These are phyloP conservation scores for Gisinianus flammeolus DNA, from an alignment of 2,888 invertebrate genomes.

Conservation along the genomic window DNA sequence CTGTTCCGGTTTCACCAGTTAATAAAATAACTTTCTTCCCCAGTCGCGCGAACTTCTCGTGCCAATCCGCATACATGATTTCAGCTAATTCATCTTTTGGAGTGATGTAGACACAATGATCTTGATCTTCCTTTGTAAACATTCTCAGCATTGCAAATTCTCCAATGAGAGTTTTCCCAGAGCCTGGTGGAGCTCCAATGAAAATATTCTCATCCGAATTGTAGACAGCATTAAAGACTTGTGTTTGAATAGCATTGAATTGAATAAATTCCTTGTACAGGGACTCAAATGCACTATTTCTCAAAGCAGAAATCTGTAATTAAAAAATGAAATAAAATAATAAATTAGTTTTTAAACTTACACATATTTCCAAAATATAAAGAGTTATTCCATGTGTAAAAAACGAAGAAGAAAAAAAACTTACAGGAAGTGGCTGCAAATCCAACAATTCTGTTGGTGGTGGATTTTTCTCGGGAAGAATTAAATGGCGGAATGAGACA, in stretches of 20 bases:
- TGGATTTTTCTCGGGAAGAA: conserved; percentile 96
- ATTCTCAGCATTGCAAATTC: conserved; percentile 94
- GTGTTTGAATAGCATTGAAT: conserved; percentile 98
- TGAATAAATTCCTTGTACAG: conserved; percentile 88
- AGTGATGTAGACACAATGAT: conserved; percentile 84
- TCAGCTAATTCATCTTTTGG: conserved; percentile 92
- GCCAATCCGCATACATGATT: conserved; percentile 88
- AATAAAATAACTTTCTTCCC: conserved; percentile 80
- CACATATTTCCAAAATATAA: too few species aligned
- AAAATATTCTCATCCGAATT: conserved; percentile 98
- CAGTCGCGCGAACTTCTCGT: conserved; percentile 80
- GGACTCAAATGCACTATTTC: conserved; percentile 83
- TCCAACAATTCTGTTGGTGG: conserved; percentile 97
- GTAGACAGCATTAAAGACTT: conserved; percentile 97
- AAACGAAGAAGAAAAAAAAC: conserved; percentile 3
- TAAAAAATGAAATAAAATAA: conserved; percentile 4
- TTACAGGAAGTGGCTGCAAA: conserved; percentile 87
- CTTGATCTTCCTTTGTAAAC: conserved; percentile 67
- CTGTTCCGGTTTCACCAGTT: conserved; percentile 97
- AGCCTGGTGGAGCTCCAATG: conserved; percentile 90
- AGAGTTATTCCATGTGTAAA: neutral
- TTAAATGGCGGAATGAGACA: conserved; percentile 95
- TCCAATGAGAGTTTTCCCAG: conserved; percentile 75
- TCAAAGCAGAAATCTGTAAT: conserved; percentile 77
- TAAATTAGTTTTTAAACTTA: neutral